These are phyloP conservation scores for Myocastor coypus DNA, from an alignment of 2,113 vertebrate species.

Conservation along the genomic window DNA sequence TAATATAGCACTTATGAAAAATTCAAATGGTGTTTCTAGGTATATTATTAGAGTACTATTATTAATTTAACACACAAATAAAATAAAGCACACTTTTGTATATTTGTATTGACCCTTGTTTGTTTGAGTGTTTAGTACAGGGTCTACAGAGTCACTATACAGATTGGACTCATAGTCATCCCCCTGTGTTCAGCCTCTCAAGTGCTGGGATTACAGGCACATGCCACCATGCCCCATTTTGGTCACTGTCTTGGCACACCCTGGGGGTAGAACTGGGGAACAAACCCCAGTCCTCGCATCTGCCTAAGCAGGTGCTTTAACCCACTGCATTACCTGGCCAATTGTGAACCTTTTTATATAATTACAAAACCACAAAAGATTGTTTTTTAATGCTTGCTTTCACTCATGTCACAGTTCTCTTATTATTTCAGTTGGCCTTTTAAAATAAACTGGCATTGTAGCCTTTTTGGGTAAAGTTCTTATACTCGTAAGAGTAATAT, in stretches of 20 bases:
- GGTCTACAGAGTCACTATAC: too few relatives aligned
- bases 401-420: neutral
- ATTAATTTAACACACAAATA: neutral
- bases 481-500: neutral
- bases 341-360: neutral
- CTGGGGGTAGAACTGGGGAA: too few relatives aligned
- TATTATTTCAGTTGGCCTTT: neutral
- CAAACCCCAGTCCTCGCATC: too few relatives aligned
- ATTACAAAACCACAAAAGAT: conserved; percentile 1
- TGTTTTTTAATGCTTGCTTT: neutral
- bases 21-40: neutral
- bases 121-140: too few relatives aligned
- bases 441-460: neutral
- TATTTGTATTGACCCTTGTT: neutral
- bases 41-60: neutral
- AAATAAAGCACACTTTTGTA: neutral
- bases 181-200: too few relatives aligned
- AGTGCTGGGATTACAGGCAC: too few relatives aligned
- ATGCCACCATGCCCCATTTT: too few relatives aligned
- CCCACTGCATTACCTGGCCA: too few relatives aligned
- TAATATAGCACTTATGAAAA: conserved; percentile 11
- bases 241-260: too few relatives aligned
- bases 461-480: neutral
- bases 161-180: too few relatives aligned
- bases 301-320: too few relatives aligned